A percentile compares a stretch with the other conserved stretches of the same genome.
Conservation (phyloP, 2,888 invertebrate genomes). For the Abrostola triplasia region DNA sequence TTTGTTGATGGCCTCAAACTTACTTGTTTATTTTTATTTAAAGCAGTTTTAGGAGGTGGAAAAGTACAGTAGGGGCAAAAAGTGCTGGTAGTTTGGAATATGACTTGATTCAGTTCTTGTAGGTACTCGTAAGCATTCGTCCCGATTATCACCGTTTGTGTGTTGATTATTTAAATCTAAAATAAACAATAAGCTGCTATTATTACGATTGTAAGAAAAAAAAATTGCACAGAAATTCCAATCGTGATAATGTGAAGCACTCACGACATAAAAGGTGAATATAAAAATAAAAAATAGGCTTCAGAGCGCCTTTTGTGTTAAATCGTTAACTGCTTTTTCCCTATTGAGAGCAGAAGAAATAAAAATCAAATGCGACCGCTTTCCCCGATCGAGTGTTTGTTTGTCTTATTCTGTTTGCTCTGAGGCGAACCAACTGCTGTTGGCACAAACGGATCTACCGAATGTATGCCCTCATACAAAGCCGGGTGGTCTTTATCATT, state of each 20-base stretch:
- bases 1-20: slow-evolving; percentile 59
- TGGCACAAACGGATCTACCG: slow-evolving; percentile 72
- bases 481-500: slow-evolving; percentile 88
- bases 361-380: slow-evolving; percentile 76
- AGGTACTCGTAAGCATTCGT: too few species aligned
- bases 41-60: slow-evolving; percentile 9
- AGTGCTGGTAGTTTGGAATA: too few species aligned
- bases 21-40: slow-evolving; percentile 49
- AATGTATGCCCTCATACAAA: slow-evolving; percentile 69
- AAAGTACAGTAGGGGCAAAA: not conserved
- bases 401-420: slow-evolving; percentile 80
- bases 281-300: slow-evolving; percentile 45
- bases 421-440: slow-evolving; percentile 84
- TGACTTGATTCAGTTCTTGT: too few species aligned
- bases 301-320: slow-evolving; percentile 57
- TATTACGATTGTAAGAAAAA: slow-evolving; percentile 36
- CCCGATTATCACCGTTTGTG: too few species aligned
- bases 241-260: slow-evolving; percentile 44
- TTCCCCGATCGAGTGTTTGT: slow-evolving; percentile 78
- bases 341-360: slow-evolving; percentile 54
- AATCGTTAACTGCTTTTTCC: slow-evolving; percentile 63
- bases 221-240: slow-evolving; percentile 45
- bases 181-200: slow-evolving; percentile 7
- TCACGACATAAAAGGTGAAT: slow-evolving; percentile 48
- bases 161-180: not conserved